Conservation (phyloP, 2,113 vertebrate genomes). For the Onychorhynchus coronatus region DNA sequence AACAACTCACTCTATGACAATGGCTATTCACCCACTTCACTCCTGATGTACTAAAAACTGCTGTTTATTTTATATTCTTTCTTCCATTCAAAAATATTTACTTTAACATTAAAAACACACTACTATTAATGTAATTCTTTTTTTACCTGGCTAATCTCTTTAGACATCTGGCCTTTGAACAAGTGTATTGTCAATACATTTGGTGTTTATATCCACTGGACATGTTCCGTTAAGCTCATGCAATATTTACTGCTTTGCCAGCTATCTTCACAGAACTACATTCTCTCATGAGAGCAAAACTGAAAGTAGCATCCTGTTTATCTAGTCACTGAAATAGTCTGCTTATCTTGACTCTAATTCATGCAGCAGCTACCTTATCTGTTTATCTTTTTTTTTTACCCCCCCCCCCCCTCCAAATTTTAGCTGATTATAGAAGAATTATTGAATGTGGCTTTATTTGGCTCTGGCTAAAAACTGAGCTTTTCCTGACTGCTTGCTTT, state of each 20-base stretch:
- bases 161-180: slow-evolving; percentile 20
- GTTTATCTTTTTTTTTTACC: neutral
- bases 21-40: neutral
- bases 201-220: neutral
- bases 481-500: neutral
- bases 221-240: slow-evolving; percentile 17
- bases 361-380: neutral
- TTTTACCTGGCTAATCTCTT: neutral
- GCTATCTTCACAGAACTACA: neutral
- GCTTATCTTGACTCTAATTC: neutral
- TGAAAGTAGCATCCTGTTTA: neutral
- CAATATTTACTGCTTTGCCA: slow-evolving; percentile 5
- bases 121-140: neutral
- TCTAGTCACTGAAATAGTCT: neutral
- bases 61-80: neutral
- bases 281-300: neutral
- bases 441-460: neutral
- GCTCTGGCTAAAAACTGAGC: neutral
- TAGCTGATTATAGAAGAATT: neutral
- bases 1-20: neutral
- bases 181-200: slow-evolving; percentile 7
- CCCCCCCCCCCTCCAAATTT: too few species aligned
- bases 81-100: neutral
- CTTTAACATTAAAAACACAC: neutral
- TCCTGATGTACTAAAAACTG: neutral